Base-by-base conservation (phyloP, 2,888 invertebrate genomes). In the Elgonia sp. region DNA sequence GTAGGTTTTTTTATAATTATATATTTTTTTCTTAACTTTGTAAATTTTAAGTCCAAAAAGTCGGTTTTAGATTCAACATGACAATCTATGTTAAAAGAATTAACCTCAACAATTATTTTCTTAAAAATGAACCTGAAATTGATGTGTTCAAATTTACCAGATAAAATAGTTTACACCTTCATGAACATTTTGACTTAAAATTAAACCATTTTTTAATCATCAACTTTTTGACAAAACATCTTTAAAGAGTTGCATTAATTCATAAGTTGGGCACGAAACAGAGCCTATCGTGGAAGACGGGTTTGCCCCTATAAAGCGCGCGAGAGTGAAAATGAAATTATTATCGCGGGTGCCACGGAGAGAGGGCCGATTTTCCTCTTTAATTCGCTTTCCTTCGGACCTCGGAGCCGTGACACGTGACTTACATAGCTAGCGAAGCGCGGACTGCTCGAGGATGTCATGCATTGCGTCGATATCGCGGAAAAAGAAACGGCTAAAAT, bases 351-450 rank as follows among this genome's bases (percentile, higher is more conserved):
- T 16, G 21, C 29, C 46, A 39, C 63, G 60, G 75, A 70, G 84
- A 70, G 79, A 75, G 70, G 83, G 77, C 70, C 70, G 79, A 86
- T 88, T 88, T 89, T 89, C 88, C 88, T 86, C 84, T 81, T 86
- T 89, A 85, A 87, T 86, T 89, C 87, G 87, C 88, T 88, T 89
- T 89, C 88, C 88, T 87, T 79, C 82, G 80, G 81, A 65, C 84
- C 79, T 82, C 88, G 70, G 16, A 86, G 85, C 89, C 89, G 89
- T 87, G 89, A 89, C 89, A 89, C 85, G 84, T 87, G 89, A 84
- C 88, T 88, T 87, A 89, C 87, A 89, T 89, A 87, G 69, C 73
- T 81, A 89, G 81, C 89, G 80, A 85, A 89, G 89, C 89, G 88
- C 85, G 87, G 77, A 82, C 80, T 62, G 60, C 80, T 67, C 86